phyloP scores from a whole-genome alignment of 2,888 invertebrate genomes.

The Orthonevra nobilis region DNA sequence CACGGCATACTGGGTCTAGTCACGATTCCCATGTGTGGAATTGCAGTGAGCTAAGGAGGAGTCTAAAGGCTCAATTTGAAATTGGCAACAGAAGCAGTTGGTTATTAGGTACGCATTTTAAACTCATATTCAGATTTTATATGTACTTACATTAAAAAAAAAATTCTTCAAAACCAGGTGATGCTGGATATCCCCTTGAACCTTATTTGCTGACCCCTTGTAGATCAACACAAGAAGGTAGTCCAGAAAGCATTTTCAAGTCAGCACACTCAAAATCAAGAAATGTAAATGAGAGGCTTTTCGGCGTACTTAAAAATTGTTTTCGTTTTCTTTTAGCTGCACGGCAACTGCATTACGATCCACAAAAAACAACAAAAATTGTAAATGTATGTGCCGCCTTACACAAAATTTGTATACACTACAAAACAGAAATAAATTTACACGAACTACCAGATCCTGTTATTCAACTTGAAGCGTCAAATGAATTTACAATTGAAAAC shows the following conservation, averaged over 20 bases:
- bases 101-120: not conserved
- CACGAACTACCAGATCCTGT: too few relatives aligned
- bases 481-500: too few relatives aligned
- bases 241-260: not conserved
- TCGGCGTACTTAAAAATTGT: not conserved
- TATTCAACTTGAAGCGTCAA: too few relatives aligned
- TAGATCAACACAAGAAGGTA: not conserved
- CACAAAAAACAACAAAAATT: conserved; percentile 27
- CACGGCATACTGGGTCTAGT: conserved; percentile 15
- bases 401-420: conserved; percentile 15
- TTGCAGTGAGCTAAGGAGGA: not conserved
- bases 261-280: too few relatives aligned
- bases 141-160: not conserved
- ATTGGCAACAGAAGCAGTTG: not conserved
- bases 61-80: not conserved
- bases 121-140: not conserved
- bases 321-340: not conserved
- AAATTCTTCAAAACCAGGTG: too few relatives aligned
- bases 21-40: conserved; percentile 24
- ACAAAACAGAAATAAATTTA: too few relatives aligned
- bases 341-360: not conserved
- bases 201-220: conserved; percentile 1
- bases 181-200: conserved; percentile 7
- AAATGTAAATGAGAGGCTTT: too few relatives aligned
- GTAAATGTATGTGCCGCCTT: conserved; percentile 17